Percentiles rank a stretch among this genome's conserved stretches.
These are phyloP conservation scores for Bolborhynchus lineola DNA, from an alignment of 2,113 vertebrate species.

Conservation along the genomic window DNA sequence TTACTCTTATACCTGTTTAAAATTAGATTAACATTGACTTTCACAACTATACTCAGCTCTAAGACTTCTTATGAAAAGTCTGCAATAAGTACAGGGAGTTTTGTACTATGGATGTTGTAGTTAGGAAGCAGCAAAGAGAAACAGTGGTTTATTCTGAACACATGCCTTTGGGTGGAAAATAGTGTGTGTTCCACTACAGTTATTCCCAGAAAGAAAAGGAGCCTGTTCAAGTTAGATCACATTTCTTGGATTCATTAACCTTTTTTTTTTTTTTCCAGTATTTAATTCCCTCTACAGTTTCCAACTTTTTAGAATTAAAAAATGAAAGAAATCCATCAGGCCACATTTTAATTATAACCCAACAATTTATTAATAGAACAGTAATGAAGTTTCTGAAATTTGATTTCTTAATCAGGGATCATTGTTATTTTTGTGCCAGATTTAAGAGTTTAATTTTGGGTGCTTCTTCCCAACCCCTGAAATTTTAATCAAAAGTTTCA, in stretches of 20 bases:
- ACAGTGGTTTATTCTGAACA: neutral
- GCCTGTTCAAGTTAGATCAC: neutral
- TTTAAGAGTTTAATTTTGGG: constrained; percentile 73
- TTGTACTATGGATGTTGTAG: neutral
- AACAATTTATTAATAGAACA: constrained; percentile 25
- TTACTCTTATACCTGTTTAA: neutral
- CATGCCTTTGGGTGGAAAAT: neutral
- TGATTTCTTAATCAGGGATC: constrained; percentile 63
- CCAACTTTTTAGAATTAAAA: constrained; percentile 9
- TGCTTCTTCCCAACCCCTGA: constrained; percentile 57
- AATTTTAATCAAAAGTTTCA: constrained; percentile 76
- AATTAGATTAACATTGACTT: neutral
- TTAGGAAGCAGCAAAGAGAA: neutral
- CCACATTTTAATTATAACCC: neutral
- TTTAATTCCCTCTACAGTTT: neutral
- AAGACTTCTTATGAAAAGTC: neutral
- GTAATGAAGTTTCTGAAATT: constrained; percentile 47
- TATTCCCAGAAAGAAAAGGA: neutral
- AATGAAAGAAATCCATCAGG: neutral
- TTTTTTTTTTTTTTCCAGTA: neutral
- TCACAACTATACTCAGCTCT: neutral
- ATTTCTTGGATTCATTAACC: constrained; percentile 2
- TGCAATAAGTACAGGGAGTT: neutral
- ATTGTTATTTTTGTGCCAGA: constrained; percentile 63
- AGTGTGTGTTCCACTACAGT: neutral